Base-by-base conservation (phyloP, 1,140 invertebrate species). In the Pristionchus pacificus region DNA sequence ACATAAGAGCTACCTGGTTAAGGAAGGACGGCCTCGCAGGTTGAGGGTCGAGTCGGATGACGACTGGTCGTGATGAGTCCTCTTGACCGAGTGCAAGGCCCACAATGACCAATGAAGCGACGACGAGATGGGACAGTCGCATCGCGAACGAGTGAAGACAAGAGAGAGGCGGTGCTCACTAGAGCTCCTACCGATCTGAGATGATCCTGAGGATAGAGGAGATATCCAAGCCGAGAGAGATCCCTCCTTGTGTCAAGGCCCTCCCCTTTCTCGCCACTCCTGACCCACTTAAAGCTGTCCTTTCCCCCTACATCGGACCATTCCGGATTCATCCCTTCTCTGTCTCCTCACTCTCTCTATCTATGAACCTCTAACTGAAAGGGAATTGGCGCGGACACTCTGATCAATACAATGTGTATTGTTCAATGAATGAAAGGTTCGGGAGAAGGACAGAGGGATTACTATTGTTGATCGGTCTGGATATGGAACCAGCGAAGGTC, bases 31-130 rank as follows among this genome's bases (percentile, higher is more conserved):
- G 55, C n/a, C 70, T 19, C 25, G n/a, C n/a, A 15, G 55, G 64
- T 55, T 63, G 60, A 1, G 70, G 62, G 29, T 30, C 33, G 31
- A 72, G 57, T 14, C 33, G 55, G 24, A 72, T 72, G 27, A 72
- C 57, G 14, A 72, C 70, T 24, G 70, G 70, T 32, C 57, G 29
- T 19, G 65, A 57, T 15, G 70, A 30, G 24, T 72, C 70, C 25
- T 67, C 57, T 2, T 59, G 64, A 27, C 63, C 70, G 28, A n/a
- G 62, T 24, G 28, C 31, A 58, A 33, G 6, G 19, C 38, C 6
- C 38, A 19, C 38, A 49, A 49, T 19, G 38, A 49, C 6, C 38
- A 49, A 19, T 19, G 19, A 19, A 19, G 19, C 6, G 19, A 6
- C 6, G 6, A 49, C 19, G 38, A 49, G 38, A 49, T 6, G 6